Percentiles rank a stretch among this genome's conserved stretches.
Conservation (phyloP, 2,888 invertebrate species). For the Nematopogon swammerdamellus region DNA sequence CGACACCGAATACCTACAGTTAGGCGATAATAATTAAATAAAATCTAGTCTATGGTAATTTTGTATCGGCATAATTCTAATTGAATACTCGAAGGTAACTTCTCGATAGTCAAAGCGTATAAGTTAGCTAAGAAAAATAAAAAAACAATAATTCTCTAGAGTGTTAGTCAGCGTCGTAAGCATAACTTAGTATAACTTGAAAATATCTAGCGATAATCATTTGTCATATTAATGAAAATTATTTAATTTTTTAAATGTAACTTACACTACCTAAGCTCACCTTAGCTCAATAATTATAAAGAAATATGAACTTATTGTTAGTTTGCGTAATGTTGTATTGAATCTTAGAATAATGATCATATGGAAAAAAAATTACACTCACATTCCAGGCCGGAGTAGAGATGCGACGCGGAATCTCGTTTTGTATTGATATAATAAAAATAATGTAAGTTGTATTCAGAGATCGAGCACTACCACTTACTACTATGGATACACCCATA, state of each 20-base stretch:
- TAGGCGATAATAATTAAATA: not conserved
- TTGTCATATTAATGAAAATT: slow-evolving; percentile 8
- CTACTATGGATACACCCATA: slow-evolving; percentile 50
- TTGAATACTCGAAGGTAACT: not conserved
- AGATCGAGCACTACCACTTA: slow-evolving; percentile 50
- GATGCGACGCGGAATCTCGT: slow-evolving; percentile 22
- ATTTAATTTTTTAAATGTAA: slow-evolving; percentile 3
- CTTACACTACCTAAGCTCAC: not conserved
- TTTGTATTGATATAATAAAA: slow-evolving; percentile 19
- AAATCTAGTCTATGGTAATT: not conserved
- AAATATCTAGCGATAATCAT: slow-evolving; percentile 5
- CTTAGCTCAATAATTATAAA: slow-evolving; percentile 43
- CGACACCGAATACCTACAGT: not conserved
- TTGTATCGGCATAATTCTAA: not conserved
- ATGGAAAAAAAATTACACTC: too few relatives aligned
- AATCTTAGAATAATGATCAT: slow-evolving; percentile 17
- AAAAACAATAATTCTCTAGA: not conserved
- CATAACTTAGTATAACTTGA: slow-evolving; percentile 5
- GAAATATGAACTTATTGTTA: slow-evolving; percentile 33
- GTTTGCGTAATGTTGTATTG: slow-evolving; percentile 28
- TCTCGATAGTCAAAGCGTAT: not conserved
- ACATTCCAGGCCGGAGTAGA: slow-evolving; percentile 6
- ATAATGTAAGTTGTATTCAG: slow-evolving; percentile 30
- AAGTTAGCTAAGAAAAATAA: not conserved
- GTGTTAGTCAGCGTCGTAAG: slow-evolving; percentile 3